Conservation (phyloP, 2,113 vertebrate genomes). For the Plestiodon gilberti region DNA sequence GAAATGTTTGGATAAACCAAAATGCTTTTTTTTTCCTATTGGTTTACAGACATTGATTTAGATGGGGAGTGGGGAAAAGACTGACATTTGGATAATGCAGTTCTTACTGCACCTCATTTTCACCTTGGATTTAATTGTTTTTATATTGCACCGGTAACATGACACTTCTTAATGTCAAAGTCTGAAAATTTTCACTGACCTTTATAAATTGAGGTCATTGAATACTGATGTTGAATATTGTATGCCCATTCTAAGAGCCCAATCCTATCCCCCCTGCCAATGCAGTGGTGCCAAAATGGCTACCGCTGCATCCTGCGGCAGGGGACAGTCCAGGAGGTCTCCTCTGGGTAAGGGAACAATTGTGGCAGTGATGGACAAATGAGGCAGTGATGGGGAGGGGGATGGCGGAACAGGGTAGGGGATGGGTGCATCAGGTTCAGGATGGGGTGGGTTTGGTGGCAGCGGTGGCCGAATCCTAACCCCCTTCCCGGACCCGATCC, state of each 20-base stretch:
- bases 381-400: too few species aligned
- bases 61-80: neutral
- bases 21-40: neutral
- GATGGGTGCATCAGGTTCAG: too few species aligned
- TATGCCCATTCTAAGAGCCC: neutral
- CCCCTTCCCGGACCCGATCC: too few species aligned
- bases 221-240: neutral
- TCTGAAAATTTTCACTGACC: neutral
- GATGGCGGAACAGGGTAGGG: too few species aligned
- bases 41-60: neutral
- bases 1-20: neutral
- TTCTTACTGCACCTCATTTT: neutral
- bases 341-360: too few species aligned
- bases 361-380: too few species aligned
- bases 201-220: neutral
- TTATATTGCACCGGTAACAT: neutral
- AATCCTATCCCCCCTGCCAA: too few species aligned
- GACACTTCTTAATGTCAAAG: neutral
- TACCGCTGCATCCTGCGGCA: too few species aligned
- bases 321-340: too few species aligned
- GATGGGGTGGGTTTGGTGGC: too few species aligned
- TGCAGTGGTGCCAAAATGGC: too few species aligned
- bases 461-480: too few species aligned
- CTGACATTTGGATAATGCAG: neutral
- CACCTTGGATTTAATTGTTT: neutral